Conservation (phyloP, 2,113 vertebrate genomes). For the Cercocebus atys region DNA sequence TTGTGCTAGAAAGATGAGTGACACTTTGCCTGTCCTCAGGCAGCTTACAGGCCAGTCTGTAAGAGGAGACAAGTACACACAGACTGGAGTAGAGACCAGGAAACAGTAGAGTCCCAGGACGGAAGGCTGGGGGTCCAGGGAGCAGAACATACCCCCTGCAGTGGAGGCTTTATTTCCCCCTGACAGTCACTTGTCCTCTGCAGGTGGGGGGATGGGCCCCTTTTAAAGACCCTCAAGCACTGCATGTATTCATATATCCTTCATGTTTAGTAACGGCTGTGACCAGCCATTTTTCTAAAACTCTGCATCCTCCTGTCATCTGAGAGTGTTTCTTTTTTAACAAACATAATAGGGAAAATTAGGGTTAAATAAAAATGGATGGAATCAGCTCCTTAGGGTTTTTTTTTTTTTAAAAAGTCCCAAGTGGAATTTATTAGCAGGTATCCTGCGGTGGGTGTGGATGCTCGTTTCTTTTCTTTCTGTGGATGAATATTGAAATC, state of each 20-base stretch:
- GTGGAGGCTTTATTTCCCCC: background rate
- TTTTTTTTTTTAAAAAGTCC: background rate
- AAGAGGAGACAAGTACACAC: background rate
- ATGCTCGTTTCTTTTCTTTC: background rate
- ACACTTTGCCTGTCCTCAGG: background rate
- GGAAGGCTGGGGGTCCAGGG: background rate
- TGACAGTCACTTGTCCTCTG: background rate
- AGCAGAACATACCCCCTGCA: accelerated
- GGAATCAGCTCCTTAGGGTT: background rate
- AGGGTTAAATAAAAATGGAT: background rate
- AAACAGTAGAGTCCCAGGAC: background rate
- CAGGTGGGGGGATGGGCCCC: background rate
- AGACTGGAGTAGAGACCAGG: accelerated
- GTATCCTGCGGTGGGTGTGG: background rate
- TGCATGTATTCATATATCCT: background rate
- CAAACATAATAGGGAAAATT: background rate
- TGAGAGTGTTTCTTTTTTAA: background rate
- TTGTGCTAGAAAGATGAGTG: background rate
- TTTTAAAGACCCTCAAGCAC: background rate
- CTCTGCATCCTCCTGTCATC: accelerated
- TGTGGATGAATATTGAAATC: background rate
- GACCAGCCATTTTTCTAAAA: background rate
- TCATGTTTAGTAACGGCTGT: background rate
- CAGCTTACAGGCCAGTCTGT: background rate
- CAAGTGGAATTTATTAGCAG: background rate